Base-by-base conservation (phyloP, 2,888 invertebrate genomes). In the Archips crataeganus region DNA sequence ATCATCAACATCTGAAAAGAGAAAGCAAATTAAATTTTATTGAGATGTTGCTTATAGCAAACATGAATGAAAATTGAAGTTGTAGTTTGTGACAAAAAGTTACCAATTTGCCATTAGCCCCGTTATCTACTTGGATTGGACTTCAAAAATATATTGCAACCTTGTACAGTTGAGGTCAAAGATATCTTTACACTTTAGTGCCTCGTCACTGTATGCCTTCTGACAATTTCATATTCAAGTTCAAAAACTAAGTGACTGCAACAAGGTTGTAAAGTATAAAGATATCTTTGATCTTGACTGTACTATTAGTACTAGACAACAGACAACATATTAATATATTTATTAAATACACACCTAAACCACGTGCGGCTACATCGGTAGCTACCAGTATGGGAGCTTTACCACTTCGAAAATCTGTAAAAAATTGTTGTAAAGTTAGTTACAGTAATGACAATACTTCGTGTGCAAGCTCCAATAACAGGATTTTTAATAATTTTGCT, bases 281-380 rank as follows among this genome's bases (percentile, higher is more conserved):
- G 23, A 23, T 23, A 23, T 23, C 1, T 23, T 23, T 23, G 23
- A 23, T 1, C 23, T 23, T 1, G 23, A 23, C 23, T 23, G 23
- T 23, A 23, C 23, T 23, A 23, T 23, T 23, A 23, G 23, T 23
- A 23, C 23, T 23, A 1, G 23, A 23, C 23, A 23, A 23, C 23
- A 23, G 23, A 23, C 23, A 23, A 23, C 23, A 23, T 23, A 49
- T 49, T 13, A 49, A n/a, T 49, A 3, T n/a, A 49, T 49, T 49
- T 49, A 5, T 49, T n/a, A 32, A 42, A 77, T 83, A 96, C 97
- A 93, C 95, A 98, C 98, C 98, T 95, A 98, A 95, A 84, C 98
- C 98, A 88, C 98, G 95, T 67, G 98, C 98, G 75, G 99, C 99
- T 78, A 99, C 99, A 92, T 99, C 99, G 59, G 99, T 99, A 78